Percentiles rank a stretch among this genome's conserved stretches.
phyloP scores from a whole-genome alignment of 2,888 invertebrate genomes.

The Cheilosia soror region DNA sequence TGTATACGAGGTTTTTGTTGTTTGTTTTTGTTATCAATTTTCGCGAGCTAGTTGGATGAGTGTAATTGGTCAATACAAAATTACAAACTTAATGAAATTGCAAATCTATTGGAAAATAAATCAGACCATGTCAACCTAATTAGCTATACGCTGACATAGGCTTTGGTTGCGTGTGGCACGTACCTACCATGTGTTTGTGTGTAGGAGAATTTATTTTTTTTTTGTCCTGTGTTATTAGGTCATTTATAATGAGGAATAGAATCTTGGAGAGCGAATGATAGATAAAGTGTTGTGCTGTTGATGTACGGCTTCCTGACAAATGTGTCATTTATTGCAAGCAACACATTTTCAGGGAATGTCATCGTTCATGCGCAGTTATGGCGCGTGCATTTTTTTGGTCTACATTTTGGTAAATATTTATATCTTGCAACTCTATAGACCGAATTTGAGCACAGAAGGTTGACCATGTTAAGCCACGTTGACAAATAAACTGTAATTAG shows the following conservation, averaged over 20 bases:
- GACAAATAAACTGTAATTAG: too few relatives aligned
- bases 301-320: not conserved
- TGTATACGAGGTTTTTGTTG: not conserved
- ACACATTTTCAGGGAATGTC: not conserved
- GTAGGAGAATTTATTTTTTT: not conserved
- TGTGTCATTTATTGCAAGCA: not conserved
- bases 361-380: too few relatives aligned
- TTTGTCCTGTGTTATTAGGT: not conserved
- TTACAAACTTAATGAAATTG: not conserved
- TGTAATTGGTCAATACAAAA: not conserved
- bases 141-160: not conserved
- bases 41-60: not conserved
- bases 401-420: too few relatives aligned
- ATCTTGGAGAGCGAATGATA: not conserved
- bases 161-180: not conserved
- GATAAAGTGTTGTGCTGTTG: not conserved
- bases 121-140: conserved; percentile 14
- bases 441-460: too few relatives aligned
- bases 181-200: not conserved
- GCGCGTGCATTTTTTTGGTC: too few relatives aligned
- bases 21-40: conserved; percentile 11
- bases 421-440: too few relatives aligned
- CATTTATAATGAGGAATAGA: not conserved
- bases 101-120: conserved; percentile 24
- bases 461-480: too few relatives aligned